Evolutionary conservation across 2,113 vertebrate species (phyloP).

Genomic region (Pelmatolapia mariae): DNA sequence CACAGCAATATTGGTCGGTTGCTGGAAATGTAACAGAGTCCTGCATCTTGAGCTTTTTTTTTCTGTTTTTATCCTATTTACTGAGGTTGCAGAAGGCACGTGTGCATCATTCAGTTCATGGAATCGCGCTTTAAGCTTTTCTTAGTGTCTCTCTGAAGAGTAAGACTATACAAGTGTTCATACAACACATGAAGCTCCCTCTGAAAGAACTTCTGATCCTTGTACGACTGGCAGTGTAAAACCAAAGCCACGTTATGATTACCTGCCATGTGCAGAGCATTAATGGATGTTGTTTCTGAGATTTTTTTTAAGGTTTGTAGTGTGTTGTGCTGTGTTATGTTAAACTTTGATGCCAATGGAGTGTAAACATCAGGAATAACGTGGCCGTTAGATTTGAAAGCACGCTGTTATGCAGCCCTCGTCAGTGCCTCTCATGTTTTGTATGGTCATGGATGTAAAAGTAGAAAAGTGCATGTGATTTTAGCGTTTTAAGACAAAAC

Average conservation of each 20-base stretch:
- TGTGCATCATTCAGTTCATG: constrained; percentile 23
- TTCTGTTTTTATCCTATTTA: background rate
- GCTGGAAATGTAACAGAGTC: constrained; percentile 30
- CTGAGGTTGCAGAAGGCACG: constrained; percentile 56
- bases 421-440: background rate
- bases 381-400: background rate
- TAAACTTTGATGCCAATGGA: background rate
- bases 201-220: background rate
- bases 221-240: constrained; percentile 43
- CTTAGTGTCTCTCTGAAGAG: constrained; percentile 1
- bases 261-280: background rate
- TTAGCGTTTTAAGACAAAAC: background rate
- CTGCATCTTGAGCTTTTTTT: constrained; percentile 48
- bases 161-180: constrained; percentile 1
- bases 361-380: constrained; percentile 47
- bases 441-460: background rate
- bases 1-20: constrained; percentile 59
- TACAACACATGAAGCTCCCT: background rate
- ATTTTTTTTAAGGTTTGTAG: constrained; percentile 26
- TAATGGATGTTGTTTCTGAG: background rate
- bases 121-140: constrained; percentile 27
- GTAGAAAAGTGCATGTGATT: background rate
- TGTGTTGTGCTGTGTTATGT: background rate
- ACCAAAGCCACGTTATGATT: constrained; percentile 42
- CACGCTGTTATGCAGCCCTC: background rate